Evolutionary conservation across 2,113 vertebrate genomes (phyloP).

Genomic region (Struthidea cinerea): DNA sequence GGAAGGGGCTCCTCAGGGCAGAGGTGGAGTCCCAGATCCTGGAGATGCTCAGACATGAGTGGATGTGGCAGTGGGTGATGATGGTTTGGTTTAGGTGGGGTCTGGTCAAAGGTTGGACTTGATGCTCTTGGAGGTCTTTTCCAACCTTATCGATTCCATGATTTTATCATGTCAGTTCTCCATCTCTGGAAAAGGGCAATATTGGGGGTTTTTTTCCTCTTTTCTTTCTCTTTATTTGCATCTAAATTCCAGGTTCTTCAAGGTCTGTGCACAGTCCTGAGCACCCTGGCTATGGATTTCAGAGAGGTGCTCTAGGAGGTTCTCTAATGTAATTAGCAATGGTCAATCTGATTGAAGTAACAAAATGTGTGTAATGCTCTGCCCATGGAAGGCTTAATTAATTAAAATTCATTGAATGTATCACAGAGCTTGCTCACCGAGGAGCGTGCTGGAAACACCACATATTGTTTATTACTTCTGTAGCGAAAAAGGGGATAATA

Average conservation of each 20-base stretch:
- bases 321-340: neutral
- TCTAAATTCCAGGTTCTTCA: neutral
- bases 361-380: neutral
- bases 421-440: neutral
- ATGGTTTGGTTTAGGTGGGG: neutral
- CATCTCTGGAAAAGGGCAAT: neutral
- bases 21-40: neutral
- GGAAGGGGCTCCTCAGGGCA: neutral
- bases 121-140: neutral
- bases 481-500: neutral
- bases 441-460: neutral
- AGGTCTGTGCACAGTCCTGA: neutral
- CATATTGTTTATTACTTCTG: conserved; percentile 34
- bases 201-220: neutral
- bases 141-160: neutral
- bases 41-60: neutral
- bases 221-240: neutral
- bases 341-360: neutral
- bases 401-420: neutral
- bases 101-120: neutral
- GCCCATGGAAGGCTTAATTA: conserved; percentile 5
- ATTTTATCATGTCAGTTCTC: neutral
- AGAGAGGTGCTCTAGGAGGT: neutral
- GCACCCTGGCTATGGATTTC: neutral
- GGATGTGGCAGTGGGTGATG: neutral